Conservation (phyloP, 2,888 invertebrate species). For the Tortrix viridana region DNA sequence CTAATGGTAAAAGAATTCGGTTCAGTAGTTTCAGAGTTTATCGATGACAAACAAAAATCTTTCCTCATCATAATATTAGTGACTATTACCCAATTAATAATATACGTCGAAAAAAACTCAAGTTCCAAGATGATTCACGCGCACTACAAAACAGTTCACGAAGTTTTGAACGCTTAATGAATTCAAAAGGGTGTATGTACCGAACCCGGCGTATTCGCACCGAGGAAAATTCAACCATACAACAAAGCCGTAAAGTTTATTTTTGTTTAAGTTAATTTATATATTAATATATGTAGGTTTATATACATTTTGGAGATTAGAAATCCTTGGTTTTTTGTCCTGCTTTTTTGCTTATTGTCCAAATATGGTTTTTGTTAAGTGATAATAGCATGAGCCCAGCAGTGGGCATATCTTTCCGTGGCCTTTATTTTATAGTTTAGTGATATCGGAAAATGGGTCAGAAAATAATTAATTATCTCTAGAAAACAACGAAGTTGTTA, state of each 20-base stretch:
- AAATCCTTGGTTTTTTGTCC: conserved; percentile 65
- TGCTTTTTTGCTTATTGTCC: conserved; percentile 50
- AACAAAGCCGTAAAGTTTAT: conserved; percentile 27
- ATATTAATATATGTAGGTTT: conserved; percentile 74
- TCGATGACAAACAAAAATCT: no score
- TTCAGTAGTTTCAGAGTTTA: no score
- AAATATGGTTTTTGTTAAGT: conserved; percentile 45
- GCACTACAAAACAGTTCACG: conserved; percentile 64
- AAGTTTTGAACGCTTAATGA: conserved; percentile 63
- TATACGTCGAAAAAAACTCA: conserved; percentile 42
- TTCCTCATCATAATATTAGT: no score
- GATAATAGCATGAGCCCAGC: not conserved
- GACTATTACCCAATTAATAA: no score
- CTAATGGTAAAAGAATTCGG: no score
- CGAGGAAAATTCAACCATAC: conserved; percentile 50
- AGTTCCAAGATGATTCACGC: conserved; percentile 62
- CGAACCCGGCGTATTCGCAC: conserved; percentile 43
- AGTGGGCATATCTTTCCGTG: not conserved
- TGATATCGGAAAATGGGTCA: no score
- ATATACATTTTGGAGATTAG: conserved; percentile 80
- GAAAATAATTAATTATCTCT: no score
- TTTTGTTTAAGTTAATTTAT: conserved; percentile 46
- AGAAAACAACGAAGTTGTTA: no score
- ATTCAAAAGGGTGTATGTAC: conserved; percentile 61
- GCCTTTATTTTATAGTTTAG: no score